Conservation (phyloP, 2,113 vertebrate species). For the Tor tambroides region DNA sequence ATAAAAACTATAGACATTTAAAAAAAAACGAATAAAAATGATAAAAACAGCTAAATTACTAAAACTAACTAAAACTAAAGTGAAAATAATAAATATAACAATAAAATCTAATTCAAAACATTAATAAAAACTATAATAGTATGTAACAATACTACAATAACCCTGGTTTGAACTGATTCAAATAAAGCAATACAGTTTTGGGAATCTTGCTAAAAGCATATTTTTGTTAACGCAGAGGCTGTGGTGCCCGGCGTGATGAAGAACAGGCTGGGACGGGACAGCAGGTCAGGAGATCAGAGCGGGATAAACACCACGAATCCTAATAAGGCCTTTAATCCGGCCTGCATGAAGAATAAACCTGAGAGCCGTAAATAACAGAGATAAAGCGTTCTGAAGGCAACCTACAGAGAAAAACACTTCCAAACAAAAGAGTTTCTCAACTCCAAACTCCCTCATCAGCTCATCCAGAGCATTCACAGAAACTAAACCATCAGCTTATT, state of each 20-base stretch:
- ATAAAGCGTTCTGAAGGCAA: not conserved
- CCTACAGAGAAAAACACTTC: not conserved
- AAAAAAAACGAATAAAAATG: too few species aligned
- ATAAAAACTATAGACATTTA: too few species aligned
- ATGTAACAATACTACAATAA: too few species aligned
- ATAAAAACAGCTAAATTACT: too few species aligned
- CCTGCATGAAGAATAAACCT: not conserved
- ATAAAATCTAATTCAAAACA: too few species aligned
- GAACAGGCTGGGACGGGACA: not conserved
- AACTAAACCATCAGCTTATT: not conserved
- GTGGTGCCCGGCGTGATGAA: not conserved
- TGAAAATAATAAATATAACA: too few species aligned
- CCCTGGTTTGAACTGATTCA: not conserved
- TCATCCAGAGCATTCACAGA: not conserved
- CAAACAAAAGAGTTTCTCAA: too few species aligned
- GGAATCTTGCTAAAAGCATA: not conserved
- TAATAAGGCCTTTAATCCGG: conserved; percentile 12
- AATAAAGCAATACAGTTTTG: not conserved
- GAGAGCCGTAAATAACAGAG: conserved; percentile 14
- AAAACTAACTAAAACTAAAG: too few species aligned
- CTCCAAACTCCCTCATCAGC: not conserved
- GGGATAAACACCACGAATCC: conserved; percentile 23
- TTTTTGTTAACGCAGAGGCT: not conserved
- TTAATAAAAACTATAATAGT: too few species aligned
- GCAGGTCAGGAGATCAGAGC: conserved; percentile 5